Conservation (phyloP, 2,113 vertebrate genomes). For the Antechinus flavipes region DNA sequence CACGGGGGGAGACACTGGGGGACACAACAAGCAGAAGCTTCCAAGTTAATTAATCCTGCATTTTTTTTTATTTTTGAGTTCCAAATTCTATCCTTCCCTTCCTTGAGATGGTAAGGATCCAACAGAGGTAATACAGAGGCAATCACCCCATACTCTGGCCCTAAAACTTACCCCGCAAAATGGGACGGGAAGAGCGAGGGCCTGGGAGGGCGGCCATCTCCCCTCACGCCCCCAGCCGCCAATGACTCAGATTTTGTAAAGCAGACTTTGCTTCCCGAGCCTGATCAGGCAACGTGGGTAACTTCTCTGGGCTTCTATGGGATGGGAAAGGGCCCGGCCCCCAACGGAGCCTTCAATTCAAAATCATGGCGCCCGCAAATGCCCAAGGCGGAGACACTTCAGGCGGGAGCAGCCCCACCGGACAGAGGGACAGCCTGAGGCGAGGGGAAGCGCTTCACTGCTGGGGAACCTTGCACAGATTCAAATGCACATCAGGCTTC, state of each 20-base stretch:
- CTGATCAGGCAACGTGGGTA: too few relatives aligned
- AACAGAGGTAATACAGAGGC: neutral
- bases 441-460: neutral
- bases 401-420: too few relatives aligned
- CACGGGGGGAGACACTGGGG: neutral
- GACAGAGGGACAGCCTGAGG: neutral
- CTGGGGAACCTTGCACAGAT: neutral
- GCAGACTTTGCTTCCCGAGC: too few relatives aligned
- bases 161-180: neutral
- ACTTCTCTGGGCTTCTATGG: neutral
- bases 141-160: too few relatives aligned
- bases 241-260: neutral
- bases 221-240: neutral
- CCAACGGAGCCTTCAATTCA: neutral
- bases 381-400: neutral
- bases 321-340: too few relatives aligned
- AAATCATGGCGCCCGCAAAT: neutral
- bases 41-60: neutral
- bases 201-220: too few relatives aligned
- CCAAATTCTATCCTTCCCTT: neutral
- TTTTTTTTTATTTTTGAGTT: neutral
- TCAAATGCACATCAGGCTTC: fast-evolving
- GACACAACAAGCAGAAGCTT: neutral
- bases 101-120: neutral
- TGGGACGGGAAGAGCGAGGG: too few relatives aligned